Base-by-base conservation (phyloP, 2,797 vertebrate species). In the Anguilla marmorata region DNA sequence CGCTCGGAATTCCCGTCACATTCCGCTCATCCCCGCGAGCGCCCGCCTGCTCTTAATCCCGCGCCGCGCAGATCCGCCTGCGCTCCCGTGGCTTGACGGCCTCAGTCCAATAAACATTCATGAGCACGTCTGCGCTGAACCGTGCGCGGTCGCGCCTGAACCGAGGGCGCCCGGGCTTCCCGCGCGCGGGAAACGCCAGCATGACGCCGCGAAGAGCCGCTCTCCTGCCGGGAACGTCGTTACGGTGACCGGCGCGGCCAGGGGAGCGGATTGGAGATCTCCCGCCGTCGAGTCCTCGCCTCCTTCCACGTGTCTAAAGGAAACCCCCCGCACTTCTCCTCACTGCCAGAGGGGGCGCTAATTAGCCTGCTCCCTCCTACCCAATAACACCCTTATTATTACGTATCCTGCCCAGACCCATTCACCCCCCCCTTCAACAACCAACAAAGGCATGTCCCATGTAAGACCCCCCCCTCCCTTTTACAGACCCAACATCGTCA, bases 41-140 rank as follows among this genome's bases (percentile, higher is more conserved):
- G 14, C 21, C 37, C 45, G 56, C 12, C 63, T 76, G 33, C 52
- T 33, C 54, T 21, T 72, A 88, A 85, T 56, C 50, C 83, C n/a
- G 8, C 3, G 16, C 63, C 30, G 12, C 30, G 58, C 7, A 74
- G 80, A 54, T 85, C 87, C 48, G 9, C 27, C 11, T 37, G 33
- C 33, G 33, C n/a, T 54, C 60, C 52, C 19, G 21, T 6, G 37
- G 41, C 72, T 37, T 27, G 80, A n/a, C 41, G 30, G 37, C 30
- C 41, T 37, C 69, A 33, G 58, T 21, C 24, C 80, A 41, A 87
- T 87, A 54, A 87, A 87, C 85, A 87, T 72, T 87, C 48, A 87
- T 84, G 58, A 33, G 3, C 48, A 50, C 45, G 19, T 6, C 66
- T 27, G 3, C 58, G 27, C 79, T 45, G 50, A 37, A 33, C 86